Base-by-base conservation (phyloP, 1,140 invertebrate species). In the Leptoteleia sp. region DNA sequence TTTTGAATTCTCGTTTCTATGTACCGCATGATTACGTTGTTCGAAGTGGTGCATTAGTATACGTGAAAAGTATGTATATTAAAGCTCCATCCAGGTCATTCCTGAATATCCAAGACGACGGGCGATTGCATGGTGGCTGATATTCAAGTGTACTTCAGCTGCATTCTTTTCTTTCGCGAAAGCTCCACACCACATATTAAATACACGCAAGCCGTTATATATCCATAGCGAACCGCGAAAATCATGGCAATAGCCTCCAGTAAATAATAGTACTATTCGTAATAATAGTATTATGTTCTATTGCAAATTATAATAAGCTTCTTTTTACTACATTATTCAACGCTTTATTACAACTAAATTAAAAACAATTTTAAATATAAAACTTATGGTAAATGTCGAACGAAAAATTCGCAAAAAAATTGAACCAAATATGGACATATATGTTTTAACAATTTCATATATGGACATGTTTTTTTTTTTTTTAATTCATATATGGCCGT, bases 181-280 rank as follows among this genome's bases (percentile, higher is more conserved):
- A 75, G 59, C n/a, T 65, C 52, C 61, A 35, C 52, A 35, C 61
- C 52, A 61, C 61, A 75, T 75, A 75, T 73, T 73, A 73, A 73
- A 50, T 57, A 65, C 70, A 73, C 59, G 70, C 70, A 38, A 73
- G 50, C 22, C 13, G 27, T 55, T n/a, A n/a, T 64, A 64, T 42
- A 42, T 27, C 16, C 40, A 35, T 42, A 33, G 42, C 37, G 40
- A 27, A 50, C 57, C 25, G 43, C 42, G 42, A 64, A 64, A 73
- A 64, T 73, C 70, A 48, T 54, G 54, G 50, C 37, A 62, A 57
- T 29, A 31, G 27, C 9, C n/a, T n/a, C n/a, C n/a, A n/a, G n/a
- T n/a, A n/a, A n/a, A n/a, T n/a, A n/a, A n/a, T n/a, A n/a, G n/a
- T n/a, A n/a, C n/a, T n/a, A n/a, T n/a, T n/a, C n/a, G n/a, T 40